These are phyloP conservation scores for Gallinago stenura DNA, from an alignment of 2,797 vertebrate species.

Conservation along the genomic window DNA sequence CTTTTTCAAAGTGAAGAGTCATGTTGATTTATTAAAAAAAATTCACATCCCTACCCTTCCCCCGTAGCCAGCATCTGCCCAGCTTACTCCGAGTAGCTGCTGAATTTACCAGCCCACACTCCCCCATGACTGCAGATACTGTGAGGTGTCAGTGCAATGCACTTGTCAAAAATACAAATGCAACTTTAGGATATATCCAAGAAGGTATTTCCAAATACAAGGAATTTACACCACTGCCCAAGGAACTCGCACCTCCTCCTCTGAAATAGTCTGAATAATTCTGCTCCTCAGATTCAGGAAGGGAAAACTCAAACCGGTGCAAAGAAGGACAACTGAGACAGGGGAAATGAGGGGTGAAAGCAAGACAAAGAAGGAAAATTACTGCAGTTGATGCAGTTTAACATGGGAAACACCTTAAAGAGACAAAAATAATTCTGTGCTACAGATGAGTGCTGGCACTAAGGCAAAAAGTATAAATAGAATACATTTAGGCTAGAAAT, in stretches of 20 bases:
- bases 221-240: not conserved
- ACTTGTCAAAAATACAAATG: conserved; percentile 6
- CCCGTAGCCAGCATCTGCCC: not conserved
- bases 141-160: not conserved
- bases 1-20: conserved; percentile 24
- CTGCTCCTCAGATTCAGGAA: not conserved
- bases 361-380: not conserved
- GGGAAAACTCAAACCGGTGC: fast-evolving
- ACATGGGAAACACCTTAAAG: not conserved
- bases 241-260: not conserved
- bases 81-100: not conserved
- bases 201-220: not conserved
- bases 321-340: not conserved
- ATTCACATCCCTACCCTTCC: not conserved
- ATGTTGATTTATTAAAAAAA: conserved; percentile 22
- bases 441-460: not conserved
- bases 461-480: not conserved
- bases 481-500: not conserved
- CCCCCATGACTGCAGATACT: not conserved
- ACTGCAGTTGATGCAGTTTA: not conserved
- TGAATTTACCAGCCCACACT: not conserved
- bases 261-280: not conserved
- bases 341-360: not conserved
- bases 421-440: not conserved
- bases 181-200: not conserved